Conservation (phyloP, 2,797 vertebrate species). For the Crenichthys baileyi region DNA sequence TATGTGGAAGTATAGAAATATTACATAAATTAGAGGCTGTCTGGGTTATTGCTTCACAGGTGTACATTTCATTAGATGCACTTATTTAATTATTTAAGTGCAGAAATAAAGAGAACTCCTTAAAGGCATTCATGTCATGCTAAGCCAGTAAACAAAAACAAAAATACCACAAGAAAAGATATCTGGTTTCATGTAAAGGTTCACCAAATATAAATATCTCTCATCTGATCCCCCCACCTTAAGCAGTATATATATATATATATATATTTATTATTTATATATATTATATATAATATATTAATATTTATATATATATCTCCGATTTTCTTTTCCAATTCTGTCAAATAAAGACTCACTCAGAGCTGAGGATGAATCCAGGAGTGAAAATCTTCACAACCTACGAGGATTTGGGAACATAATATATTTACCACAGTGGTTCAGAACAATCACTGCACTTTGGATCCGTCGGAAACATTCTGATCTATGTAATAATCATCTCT, state of each 20-base stretch:
- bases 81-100: constrained; percentile 32
- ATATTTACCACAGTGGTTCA: neutral
- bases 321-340: neutral
- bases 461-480: neutral
- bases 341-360: neutral
- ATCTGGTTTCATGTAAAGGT: too few species aligned
- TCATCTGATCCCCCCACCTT: too few species aligned
- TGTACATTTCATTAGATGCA: constrained; percentile 26
- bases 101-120: neutral
- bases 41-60: constrained; percentile 15
- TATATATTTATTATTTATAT: too few species aligned
- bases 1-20: constrained; percentile 13
- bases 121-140: constrained; percentile 9
- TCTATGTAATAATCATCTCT: neutral
- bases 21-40: constrained; percentile 28
- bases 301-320: too few species aligned
- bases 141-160: neutral
- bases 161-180: neutral
- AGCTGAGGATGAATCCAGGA: neutral
- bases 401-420: neutral
- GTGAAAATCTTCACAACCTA: neutral
- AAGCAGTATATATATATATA: too few species aligned
- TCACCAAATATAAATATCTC: too few species aligned
- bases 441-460: neutral
- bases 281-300: too few species aligned